These are phyloP conservation scores for Noctua pronuba DNA, from an alignment of 2,888 invertebrate genomes.

Conservation along the genomic window DNA sequence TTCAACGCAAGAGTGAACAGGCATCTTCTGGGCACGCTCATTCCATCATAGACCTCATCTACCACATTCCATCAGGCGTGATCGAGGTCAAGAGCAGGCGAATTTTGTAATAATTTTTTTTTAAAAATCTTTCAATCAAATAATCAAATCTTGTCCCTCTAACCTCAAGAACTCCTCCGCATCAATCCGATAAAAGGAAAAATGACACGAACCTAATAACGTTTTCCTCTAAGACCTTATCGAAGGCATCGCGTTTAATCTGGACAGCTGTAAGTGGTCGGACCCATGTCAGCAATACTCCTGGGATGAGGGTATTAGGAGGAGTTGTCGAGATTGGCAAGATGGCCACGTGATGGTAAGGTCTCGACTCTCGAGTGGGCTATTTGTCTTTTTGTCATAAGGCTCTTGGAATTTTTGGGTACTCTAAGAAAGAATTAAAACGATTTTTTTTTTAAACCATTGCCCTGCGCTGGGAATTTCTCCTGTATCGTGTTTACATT, in stretches of 20 bases:
- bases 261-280: conserved; percentile 54
- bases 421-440: neutral
- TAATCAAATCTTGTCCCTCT: no score
- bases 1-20: no score
- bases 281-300: conserved; percentile 58
- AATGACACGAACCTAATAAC: conserved; percentile 35
- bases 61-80: no score
- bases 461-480: no score
- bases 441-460: no score
- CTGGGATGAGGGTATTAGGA: conserved; percentile 42
- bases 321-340: conserved; percentile 36
- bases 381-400: conserved; percentile 16
- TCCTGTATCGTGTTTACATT: no score
- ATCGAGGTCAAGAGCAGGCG: no score
- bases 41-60: no score
- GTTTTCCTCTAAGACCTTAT: conserved; percentile 45
- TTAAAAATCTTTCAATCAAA: neutral
- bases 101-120: no score
- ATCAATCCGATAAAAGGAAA: conserved; percentile 31
- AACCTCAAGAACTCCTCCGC: neutral
- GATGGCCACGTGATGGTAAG: conserved; percentile 23
- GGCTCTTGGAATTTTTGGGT: neutral
- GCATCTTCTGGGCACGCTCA: no score
- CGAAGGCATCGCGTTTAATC: conserved; percentile 43
- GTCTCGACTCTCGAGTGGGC: conserved; percentile 14